A percentile compares a stretch with the other conserved stretches of the same genome.
Evolutionary conservation across 2,888 invertebrate genomes (phyloP).

Genomic region (Alentia gelatinosa): DNA sequence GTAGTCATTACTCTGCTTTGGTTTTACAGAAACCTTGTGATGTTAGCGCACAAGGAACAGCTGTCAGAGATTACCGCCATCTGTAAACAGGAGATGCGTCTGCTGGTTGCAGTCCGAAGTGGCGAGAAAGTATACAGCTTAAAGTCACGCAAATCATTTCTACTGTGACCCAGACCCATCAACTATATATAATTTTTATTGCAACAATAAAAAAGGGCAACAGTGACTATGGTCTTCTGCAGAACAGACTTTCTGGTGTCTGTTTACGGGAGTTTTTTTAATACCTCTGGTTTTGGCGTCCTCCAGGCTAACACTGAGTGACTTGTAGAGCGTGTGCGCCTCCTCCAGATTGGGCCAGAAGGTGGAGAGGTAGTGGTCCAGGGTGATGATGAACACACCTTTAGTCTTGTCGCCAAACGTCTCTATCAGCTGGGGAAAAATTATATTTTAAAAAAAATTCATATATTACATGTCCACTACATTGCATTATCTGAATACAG

Average conservation of each 20-base stretch:
- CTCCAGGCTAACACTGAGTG: constrained; percentile 67
- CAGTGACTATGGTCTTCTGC: too few species aligned
- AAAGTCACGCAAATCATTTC: too few species aligned
- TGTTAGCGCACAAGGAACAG: constrained; percentile 78
- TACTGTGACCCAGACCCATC: too few species aligned
- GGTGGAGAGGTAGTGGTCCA: constrained; percentile 73
- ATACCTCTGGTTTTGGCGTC: constrained; percentile 68
- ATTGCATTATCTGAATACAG: too few species aligned
- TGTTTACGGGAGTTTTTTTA: too few species aligned
- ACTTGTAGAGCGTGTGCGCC: constrained; percentile 71
- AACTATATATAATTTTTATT: not conserved
- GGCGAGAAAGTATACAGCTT: constrained; percentile 74
- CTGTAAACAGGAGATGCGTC: constrained; percentile 79
- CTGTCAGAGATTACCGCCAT: constrained; percentile 76
- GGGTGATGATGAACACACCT: constrained; percentile 74
- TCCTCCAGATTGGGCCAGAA: constrained; percentile 73
- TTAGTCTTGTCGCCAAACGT: constrained; percentile 67
- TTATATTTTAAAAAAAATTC: too few species aligned
- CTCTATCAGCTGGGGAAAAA: constrained; percentile 68
- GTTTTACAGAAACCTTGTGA: constrained; percentile 69
- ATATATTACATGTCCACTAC: too few species aligned
- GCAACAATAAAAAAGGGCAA: too few species aligned
- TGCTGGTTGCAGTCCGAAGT: constrained; percentile 75
- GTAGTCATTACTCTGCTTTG: not conserved
- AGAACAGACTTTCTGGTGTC: too few species aligned